These are phyloP conservation scores for Macrostomum cliftonense DNA, from an alignment of 2,888 invertebrate genomes.

Conservation along the genomic window DNA sequence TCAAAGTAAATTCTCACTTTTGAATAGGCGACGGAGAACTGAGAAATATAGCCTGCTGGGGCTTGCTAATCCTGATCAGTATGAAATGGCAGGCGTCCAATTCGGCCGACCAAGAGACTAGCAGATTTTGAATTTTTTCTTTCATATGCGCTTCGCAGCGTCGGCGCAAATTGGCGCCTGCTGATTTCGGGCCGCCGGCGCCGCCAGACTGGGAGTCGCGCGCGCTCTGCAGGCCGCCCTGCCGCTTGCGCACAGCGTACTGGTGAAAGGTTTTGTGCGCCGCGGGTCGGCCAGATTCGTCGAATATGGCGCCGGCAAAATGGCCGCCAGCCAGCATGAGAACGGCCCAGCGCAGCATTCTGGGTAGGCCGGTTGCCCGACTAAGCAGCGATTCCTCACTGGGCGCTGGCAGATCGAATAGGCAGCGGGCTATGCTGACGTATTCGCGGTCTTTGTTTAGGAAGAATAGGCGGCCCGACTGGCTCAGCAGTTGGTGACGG, in stretches of 20 bases:
- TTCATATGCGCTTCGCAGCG: slow-evolving; percentile 50
- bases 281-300: slow-evolving; percentile 36
- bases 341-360: slow-evolving; percentile 50
- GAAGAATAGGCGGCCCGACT: background rate
- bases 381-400: slow-evolving; percentile 29
- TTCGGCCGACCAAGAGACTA: slow-evolving; percentile 50
- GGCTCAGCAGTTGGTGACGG: too few species aligned
- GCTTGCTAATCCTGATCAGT: slow-evolving; percentile 57
- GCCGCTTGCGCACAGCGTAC: slow-evolving; percentile 62
- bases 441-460: background rate
- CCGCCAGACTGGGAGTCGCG: slow-evolving; percentile 46
- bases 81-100: slow-evolving; percentile 51
- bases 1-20: too few species aligned
- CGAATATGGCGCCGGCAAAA: slow-evolving; percentile 55
- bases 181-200: slow-evolving; percentile 50
- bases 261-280: slow-evolving; percentile 65
- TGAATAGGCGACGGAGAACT: background rate
- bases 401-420: slow-evolving; percentile 17
- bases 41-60: slow-evolving; percentile 44
- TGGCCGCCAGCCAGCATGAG: slow-evolving; percentile 68
- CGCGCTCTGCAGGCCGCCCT: slow-evolving; percentile 56
- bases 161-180: slow-evolving; percentile 57
- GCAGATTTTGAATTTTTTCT: slow-evolving; percentile 31
- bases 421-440: background rate
- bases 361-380: slow-evolving; percentile 26